phyloP scores from a whole-genome alignment of 2,797 vertebrate genomes.

The Fringilla coelebs region DNA sequence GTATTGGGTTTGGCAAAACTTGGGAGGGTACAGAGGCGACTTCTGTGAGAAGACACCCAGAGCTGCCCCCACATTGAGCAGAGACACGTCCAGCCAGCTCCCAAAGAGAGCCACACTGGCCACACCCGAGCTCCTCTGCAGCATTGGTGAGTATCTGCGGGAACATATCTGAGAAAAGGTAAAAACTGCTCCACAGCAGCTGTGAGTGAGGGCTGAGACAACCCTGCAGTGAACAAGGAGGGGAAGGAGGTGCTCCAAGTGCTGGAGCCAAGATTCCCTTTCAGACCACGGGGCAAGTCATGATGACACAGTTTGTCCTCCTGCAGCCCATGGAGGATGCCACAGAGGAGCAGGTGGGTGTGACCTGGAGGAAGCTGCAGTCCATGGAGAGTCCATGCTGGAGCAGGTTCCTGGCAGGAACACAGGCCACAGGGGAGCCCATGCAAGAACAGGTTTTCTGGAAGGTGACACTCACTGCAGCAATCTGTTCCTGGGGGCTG shows the following conservation, averaged over 20 bases:
- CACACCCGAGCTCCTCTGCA: neutral
- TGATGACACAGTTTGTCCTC: neutral
- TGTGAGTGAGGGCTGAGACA: neutral
- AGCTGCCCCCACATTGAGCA: neutral
- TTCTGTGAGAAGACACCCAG: neutral
- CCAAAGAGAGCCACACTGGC: neutral
- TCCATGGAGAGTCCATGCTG: neutral
- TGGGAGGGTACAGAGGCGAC: neutral
- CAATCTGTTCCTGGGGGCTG: neutral
- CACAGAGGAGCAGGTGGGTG: neutral
- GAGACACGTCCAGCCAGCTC: neutral
- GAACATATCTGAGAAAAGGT: neutral
- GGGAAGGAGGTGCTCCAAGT: neutral
- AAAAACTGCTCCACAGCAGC: neutral
- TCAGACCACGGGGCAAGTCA: neutral
- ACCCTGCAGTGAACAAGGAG: neutral
- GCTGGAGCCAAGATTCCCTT: neutral
- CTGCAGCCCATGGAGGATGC: neutral
- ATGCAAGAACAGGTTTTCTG: neutral
- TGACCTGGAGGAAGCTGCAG: neutral
- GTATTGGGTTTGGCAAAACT: neutral
- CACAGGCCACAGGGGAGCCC: neutral
- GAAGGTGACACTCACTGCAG: neutral
- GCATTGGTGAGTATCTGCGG: fast-evolving
- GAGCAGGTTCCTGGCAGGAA: neutral